Conservation (phyloP, 2,888 invertebrate genomes). For the Sinohyriopsis cumingii region DNA sequence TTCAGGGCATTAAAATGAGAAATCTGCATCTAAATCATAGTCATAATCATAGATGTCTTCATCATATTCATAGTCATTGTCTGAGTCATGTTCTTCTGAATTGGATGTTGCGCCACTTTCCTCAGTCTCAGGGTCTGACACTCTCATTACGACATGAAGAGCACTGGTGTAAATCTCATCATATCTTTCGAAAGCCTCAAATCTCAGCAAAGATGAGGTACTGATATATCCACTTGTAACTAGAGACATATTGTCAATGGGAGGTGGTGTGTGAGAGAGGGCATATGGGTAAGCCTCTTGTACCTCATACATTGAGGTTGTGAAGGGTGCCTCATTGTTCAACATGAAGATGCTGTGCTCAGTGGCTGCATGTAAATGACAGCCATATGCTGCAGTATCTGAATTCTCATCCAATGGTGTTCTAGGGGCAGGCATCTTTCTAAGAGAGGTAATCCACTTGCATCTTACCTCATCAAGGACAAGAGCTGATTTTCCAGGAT, state of each 20-base stretch:
- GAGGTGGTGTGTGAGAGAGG: slow-evolving; percentile 63
- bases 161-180: slow-evolving; percentile 63
- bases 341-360: slow-evolving; percentile 59
- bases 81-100: slow-evolving; percentile 61
- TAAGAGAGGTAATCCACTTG: slow-evolving; percentile 63
- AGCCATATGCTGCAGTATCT: slow-evolving; percentile 50
- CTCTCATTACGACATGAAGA: slow-evolving; percentile 58
- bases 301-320: slow-evolving; percentile 63
- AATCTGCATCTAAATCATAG: slow-evolving; percentile 52
- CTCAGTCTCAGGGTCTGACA: slow-evolving; percentile 62
- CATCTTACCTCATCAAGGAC: slow-evolving; percentile 64
- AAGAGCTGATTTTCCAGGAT: slow-evolving; percentile 64
- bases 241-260: slow-evolving; percentile 66
- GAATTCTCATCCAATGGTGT: slow-evolving; percentile 37
- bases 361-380: slow-evolving; percentile 56
- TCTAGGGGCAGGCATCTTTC: slow-evolving; percentile 52
- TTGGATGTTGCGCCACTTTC: slow-evolving; percentile 63
- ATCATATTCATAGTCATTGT: slow-evolving; percentile 68
- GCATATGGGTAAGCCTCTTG: slow-evolving; percentile 54
- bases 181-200: slow-evolving; percentile 55
- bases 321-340: slow-evolving; percentile 65
- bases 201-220: slow-evolving; percentile 37
- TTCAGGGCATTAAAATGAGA: slow-evolving; percentile 44
- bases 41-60: slow-evolving; percentile 69
- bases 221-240: slow-evolving; percentile 56